Evolutionary conservation across 2,888 invertebrate species (phyloP).

Genomic region (Pandemis corylana): DNA sequence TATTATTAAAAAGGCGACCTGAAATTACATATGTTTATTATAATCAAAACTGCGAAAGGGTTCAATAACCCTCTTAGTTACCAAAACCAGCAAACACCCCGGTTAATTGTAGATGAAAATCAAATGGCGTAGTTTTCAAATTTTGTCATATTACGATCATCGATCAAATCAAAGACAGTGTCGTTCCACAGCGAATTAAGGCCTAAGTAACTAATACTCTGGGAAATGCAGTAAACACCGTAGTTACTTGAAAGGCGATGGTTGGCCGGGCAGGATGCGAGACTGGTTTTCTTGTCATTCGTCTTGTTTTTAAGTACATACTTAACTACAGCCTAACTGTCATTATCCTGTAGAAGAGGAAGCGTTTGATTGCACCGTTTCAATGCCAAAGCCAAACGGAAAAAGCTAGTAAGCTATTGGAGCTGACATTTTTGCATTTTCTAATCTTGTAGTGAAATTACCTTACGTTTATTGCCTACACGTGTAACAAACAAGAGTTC

Average conservation of each 20-base stretch:
- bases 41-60: too few relatives aligned
- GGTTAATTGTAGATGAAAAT: too few relatives aligned
- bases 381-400: constrained; percentile 1
- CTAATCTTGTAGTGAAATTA: background rate
- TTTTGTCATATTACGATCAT: background rate
- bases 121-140: background rate
- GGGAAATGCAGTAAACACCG: constrained; percentile 25
- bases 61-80: too few relatives aligned
- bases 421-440: background rate
- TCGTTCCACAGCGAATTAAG: constrained; percentile 3
- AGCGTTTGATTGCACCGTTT: constrained; percentile 33
- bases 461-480: background rate
- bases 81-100: too few relatives aligned
- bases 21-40: too few relatives aligned
- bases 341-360: constrained; percentile 45
- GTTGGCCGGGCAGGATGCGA: constrained; percentile 46
- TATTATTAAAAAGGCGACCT: too few relatives aligned
- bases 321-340: constrained; percentile 46
- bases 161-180: background rate
- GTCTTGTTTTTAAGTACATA: constrained; percentile 30
- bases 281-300: constrained; percentile 47
- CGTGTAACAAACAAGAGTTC: background rate
- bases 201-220: constrained; percentile 5
- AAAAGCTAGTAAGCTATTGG: background rate
- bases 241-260: constrained; percentile 31